Percentiles rank a stretch among this genome's conserved stretches.
Conservation (phyloP, 2,888 invertebrate species). For the Cantharis nigra region DNA sequence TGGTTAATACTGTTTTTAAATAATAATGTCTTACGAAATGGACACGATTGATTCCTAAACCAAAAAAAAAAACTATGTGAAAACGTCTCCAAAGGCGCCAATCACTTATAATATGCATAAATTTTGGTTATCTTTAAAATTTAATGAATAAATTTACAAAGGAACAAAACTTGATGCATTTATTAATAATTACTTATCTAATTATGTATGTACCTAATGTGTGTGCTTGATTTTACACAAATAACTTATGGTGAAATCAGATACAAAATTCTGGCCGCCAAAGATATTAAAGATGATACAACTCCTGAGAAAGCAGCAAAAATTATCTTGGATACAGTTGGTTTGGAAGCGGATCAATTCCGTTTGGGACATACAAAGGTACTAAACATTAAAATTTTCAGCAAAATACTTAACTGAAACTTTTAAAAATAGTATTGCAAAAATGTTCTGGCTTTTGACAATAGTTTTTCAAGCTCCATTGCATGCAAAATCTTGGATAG, state of each 20-base stretch:
- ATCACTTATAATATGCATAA: neutral
- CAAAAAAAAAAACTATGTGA: neutral
- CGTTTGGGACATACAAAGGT: slow-evolving; percentile 97
- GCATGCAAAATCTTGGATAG: neutral
- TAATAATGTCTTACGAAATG: neutral
- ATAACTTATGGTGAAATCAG: slow-evolving; percentile 64
- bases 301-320: slow-evolving; percentile 78
- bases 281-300: slow-evolving; percentile 75
- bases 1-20: neutral
- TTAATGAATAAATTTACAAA: neutral
- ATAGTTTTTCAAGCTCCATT: neutral
- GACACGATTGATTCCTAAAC: neutral
- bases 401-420: neutral
- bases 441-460: neutral
- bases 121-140: neutral
- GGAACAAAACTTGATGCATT: neutral
- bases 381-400: slow-evolving; percentile 47
- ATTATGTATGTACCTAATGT: neutral
- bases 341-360: slow-evolving; percentile 91
- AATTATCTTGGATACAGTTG: slow-evolving; percentile 80
- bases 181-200: neutral
- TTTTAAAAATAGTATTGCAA: neutral
- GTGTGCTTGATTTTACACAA: slow-evolving; percentile 17
- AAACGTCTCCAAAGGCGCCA: neutral
- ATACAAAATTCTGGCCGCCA: slow-evolving; percentile 99